Conservation (phyloP, 2,888 invertebrate genomes). For the Hyposoter didymator region DNA sequence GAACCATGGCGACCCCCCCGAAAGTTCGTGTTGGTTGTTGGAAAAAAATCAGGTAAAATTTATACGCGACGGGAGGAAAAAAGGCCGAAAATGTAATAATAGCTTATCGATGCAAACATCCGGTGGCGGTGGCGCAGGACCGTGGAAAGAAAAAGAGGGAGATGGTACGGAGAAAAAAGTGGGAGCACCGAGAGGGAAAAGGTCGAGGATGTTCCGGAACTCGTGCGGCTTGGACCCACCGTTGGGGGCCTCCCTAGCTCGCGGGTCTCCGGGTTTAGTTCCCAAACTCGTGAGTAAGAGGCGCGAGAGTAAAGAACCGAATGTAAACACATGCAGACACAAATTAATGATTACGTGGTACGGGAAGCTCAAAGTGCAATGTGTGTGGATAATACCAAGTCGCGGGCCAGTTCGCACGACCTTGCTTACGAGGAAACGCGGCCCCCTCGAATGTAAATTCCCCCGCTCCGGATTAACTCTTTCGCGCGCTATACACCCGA, state of each 20-base stretch:
- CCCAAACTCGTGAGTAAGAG: slow-evolving; percentile 34
- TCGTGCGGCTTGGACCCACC: slow-evolving; percentile 37
- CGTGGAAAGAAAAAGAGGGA: not conserved
- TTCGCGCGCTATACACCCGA: slow-evolving; percentile 21
- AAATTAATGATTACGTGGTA: slow-evolving; percentile 48
- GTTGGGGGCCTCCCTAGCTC: not conserved
- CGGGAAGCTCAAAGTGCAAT: slow-evolving; percentile 21
- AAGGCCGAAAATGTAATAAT: too few species aligned
- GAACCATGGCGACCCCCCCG: not conserved
- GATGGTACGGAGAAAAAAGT: not conserved
- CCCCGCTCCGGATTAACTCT: slow-evolving; percentile 12
- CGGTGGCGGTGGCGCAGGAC: slow-evolving; percentile 17
- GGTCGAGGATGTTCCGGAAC: slow-evolving; percentile 48
- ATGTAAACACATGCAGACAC: not conserved
- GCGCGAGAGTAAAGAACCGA: not conserved
- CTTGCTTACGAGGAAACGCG: slow-evolving; percentile 46
- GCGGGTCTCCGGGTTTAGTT: not conserved
- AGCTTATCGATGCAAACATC: slow-evolving; percentile 53
- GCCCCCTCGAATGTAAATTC: slow-evolving; percentile 32
- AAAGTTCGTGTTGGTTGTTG: not conserved
- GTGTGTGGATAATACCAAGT: not conserved
- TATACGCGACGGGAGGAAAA: not conserved
- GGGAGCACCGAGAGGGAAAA: not conserved
- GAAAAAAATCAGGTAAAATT: not conserved
- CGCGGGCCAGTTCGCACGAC: slow-evolving; percentile 62